These are phyloP conservation scores for Quadriops clusia DNA, from an alignment of 2,888 invertebrate species.

Conservation along the genomic window DNA sequence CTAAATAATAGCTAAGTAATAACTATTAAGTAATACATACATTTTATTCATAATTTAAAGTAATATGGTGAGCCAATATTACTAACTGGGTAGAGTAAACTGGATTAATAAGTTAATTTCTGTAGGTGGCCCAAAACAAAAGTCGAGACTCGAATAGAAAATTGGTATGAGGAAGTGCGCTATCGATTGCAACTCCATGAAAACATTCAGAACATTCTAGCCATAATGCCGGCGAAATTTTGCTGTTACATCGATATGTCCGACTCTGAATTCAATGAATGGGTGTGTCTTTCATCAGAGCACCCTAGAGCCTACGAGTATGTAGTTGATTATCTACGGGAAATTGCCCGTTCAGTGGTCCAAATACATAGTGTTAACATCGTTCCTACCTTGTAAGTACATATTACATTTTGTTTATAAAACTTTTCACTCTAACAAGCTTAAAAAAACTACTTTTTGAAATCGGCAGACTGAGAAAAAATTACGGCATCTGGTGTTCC, in stretches of 20 bases:
- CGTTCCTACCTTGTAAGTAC: slow-evolving; percentile 30
- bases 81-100: too few relatives aligned
- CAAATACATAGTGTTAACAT: slow-evolving; percentile 28
- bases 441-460: too few relatives aligned
- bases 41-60: too few relatives aligned
- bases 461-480: too few relatives aligned
- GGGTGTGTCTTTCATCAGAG: slow-evolving; percentile 34
- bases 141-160: slow-evolving; percentile 5
- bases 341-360: slow-evolving; percentile 24
- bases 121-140: slow-evolving; percentile 9
- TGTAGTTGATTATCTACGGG: slow-evolving; percentile 35
- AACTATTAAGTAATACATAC: too few relatives aligned
- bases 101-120: slow-evolving; percentile 6
- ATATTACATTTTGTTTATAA: slow-evolving; percentile 7
- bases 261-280: slow-evolving; percentile 35
- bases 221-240: slow-evolving; percentile 37
- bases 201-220: slow-evolving; percentile 30
- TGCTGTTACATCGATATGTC: slow-evolving; percentile 38
- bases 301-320: slow-evolving; percentile 36
- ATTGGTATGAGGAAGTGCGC: slow-evolving; percentile 34
- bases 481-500: too few relatives aligned
- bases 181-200: slow-evolving; percentile 28
- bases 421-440: too few relatives aligned
- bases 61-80: too few relatives aligned
- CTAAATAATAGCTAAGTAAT: too few relatives aligned